Evolutionary conservation across 2,888 invertebrate species (phyloP).

Genomic region (Chaetoderma sp.): DNA sequence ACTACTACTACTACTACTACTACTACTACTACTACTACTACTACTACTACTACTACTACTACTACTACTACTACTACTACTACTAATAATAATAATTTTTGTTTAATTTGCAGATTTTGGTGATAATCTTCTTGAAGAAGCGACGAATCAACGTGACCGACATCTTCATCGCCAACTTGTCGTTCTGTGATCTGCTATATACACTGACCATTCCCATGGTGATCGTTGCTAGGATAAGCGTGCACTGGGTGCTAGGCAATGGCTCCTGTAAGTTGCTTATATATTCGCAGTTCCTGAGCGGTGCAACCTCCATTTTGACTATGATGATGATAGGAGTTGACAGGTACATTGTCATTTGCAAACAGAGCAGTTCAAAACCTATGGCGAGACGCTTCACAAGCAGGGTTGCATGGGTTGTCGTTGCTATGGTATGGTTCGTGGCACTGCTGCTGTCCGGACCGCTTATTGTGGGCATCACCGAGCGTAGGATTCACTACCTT

Average conservation of each 20-base stretch:
- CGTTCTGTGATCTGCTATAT: conserved; percentile 41
- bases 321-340: conserved; percentile 47
- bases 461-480: conserved; percentile 39
- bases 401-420: conserved; percentile 20
- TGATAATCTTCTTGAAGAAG: conserved; percentile 36
- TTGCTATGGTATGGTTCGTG: conserved; percentile 36
- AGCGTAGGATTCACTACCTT: conserved; percentile 14
- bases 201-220: conserved; percentile 42
- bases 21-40: too few relatives aligned
- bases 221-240: conserved; percentile 35
- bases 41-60: too few relatives aligned
- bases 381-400: conserved; percentile 33
- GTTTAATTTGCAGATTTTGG: conserved; percentile 35
- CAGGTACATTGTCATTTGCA: conserved; percentile 38
- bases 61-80: too few relatives aligned
- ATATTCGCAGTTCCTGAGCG: conserved; percentile 42
- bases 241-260: conserved; percentile 41
- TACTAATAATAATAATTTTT: too few relatives aligned
- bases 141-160: conserved; percentile 38
- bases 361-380: conserved; percentile 6
- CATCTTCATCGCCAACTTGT: conserved; percentile 41
- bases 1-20: too few relatives aligned
- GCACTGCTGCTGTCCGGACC: conserved; percentile 40
- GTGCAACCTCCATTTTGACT: conserved; percentile 41
- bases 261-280: conserved; percentile 42